Conservation (phyloP, 2,797 vertebrate genomes). For the Rhadinocentrus ornatus region DNA sequence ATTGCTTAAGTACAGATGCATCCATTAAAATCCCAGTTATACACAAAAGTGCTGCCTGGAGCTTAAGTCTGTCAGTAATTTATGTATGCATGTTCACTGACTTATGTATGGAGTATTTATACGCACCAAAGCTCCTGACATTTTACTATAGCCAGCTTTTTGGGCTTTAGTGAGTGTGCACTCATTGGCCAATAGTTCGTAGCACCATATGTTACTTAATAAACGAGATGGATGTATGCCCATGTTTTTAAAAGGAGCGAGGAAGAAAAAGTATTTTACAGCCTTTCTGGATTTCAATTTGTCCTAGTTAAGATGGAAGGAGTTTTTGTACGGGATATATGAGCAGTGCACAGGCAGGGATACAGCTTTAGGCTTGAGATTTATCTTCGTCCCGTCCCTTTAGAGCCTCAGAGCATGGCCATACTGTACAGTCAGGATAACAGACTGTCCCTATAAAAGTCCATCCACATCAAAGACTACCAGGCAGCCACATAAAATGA, state of each 20-base stretch:
- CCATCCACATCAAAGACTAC: slow-evolving; percentile 38
- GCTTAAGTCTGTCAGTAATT: not conserved
- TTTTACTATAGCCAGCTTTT: not conserved
- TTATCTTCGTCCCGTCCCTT: slow-evolving; percentile 61
- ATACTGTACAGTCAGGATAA: slow-evolving; percentile 47
- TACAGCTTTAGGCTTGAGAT: slow-evolving; percentile 61
- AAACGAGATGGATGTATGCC: slow-evolving; percentile 21
- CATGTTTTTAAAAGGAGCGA: slow-evolving; percentile 26
- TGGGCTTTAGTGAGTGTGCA: slow-evolving; percentile 15
- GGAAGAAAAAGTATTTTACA: slow-evolving; percentile 48
- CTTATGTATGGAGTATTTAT: not conserved
- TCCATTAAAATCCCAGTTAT: not conserved
- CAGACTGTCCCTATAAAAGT: slow-evolving; percentile 28
- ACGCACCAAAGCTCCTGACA: slow-evolving; percentile 1
- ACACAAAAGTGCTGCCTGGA: not conserved
- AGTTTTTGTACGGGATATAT: slow-evolving; percentile 61
- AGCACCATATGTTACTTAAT: slow-evolving; percentile 40
- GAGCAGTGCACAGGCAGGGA: slow-evolving; percentile 49
- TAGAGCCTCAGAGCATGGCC: slow-evolving; percentile 40
- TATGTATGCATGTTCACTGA: slow-evolving; percentile 1
- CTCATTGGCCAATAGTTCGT: slow-evolving; percentile 27
- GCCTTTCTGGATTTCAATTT: slow-evolving; percentile 66
- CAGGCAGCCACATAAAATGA: slow-evolving; percentile 25
- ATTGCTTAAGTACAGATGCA: not conserved
- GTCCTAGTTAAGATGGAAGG: slow-evolving; percentile 62